phyloP scores from a whole-genome alignment of 2,113 vertebrate genomes.

The Agapornis roseicollis region DNA sequence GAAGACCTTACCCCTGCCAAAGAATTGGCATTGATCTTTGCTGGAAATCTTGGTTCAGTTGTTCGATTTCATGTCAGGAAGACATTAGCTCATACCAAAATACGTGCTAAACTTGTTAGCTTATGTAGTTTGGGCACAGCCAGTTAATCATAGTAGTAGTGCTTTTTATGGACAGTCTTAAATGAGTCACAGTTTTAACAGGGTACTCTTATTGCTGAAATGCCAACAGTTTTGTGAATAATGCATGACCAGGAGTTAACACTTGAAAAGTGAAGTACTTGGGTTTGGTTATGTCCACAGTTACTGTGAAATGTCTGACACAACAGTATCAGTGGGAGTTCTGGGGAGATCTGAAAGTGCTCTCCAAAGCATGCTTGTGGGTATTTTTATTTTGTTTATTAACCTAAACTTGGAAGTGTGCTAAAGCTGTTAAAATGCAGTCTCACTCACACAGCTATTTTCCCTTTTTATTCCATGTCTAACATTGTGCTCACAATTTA shows the following conservation, averaged over 20 bases:
- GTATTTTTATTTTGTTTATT: not conserved
- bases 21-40: not conserved
- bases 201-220: not conserved
- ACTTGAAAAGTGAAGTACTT: not conserved
- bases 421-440: not conserved
- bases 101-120: not conserved
- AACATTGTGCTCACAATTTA: not conserved
- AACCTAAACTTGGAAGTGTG: not conserved
- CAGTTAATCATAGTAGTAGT: not conserved
- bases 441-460: not conserved
- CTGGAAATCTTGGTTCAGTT: not conserved
- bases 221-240: not conserved
- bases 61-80: not conserved
- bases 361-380: not conserved
- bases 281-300: not conserved
- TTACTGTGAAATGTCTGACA: not conserved
- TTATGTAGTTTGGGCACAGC: not conserved
- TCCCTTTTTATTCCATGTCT: not conserved
- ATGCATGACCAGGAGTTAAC: not conserved
- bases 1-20: not conserved
- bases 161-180: not conserved
- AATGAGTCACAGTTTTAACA: not conserved
- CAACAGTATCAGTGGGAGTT: not conserved
- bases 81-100: not conserved
- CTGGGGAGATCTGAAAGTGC: not conserved